Evolutionary conservation across 2,888 invertebrate genomes (phyloP).

Genomic region (Protula sp.): DNA sequence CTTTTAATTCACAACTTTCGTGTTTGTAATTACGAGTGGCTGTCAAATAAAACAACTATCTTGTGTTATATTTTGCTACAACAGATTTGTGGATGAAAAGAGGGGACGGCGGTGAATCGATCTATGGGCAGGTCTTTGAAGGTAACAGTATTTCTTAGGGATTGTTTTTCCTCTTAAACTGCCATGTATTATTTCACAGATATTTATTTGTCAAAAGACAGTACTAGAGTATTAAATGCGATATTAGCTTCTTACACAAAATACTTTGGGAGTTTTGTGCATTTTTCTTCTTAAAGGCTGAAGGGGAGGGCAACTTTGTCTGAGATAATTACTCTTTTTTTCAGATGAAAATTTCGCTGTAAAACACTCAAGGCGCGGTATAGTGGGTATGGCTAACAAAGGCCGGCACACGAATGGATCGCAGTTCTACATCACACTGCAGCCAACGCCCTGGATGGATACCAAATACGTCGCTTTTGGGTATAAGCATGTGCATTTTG

Average conservation of each 20-base stretch:
- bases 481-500: constrained; percentile 25
- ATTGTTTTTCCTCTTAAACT: too few relatives aligned
- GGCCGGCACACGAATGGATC: constrained; percentile 67
- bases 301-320: too few relatives aligned
- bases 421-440: constrained; percentile 65
- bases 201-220: too few relatives aligned
- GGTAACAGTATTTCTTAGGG: constrained; percentile 33
- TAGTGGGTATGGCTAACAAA: constrained; percentile 69
- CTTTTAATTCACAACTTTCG: too few relatives aligned
- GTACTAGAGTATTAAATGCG: too few relatives aligned
- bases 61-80: too few relatives aligned
- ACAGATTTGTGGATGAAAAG: constrained; percentile 50
- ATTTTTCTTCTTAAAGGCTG: too few relatives aligned
- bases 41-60: too few relatives aligned
- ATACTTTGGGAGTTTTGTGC: too few relatives aligned
- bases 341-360: constrained; percentile 67
- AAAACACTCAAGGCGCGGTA: constrained; percentile 64
- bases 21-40: too few relatives aligned
- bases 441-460: constrained; percentile 68
- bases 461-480: constrained; percentile 70
- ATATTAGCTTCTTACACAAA: too few relatives aligned
- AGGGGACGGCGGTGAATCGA: constrained; percentile 53
- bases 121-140: constrained; percentile 51
- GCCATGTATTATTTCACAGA: too few relatives aligned
- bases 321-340: constrained; percentile 9